Conservation (phyloP, 1,140 invertebrate genomes). For the Chionoecetes opilio region DNA sequence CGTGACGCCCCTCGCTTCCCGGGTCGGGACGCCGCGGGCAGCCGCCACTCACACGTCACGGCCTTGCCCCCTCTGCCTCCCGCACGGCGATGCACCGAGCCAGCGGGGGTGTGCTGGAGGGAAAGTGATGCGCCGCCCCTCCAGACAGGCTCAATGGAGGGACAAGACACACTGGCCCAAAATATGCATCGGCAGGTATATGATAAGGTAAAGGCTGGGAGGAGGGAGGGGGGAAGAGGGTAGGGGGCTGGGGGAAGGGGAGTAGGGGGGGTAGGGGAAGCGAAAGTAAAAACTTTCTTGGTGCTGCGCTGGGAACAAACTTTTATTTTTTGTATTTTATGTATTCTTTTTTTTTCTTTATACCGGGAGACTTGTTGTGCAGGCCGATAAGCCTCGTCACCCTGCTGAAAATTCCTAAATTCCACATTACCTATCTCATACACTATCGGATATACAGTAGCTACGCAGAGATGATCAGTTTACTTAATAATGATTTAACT, state of each 20-base stretch:
- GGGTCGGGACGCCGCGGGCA: background rate
- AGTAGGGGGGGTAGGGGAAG: background rate
- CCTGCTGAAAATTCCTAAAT: no score
- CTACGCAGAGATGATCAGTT: background rate
- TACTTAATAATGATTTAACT: background rate
- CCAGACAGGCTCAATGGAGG: background rate
- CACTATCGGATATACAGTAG: background rate
- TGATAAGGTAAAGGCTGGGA: no score
- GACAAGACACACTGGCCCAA: background rate
- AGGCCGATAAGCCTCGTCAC: background rate
- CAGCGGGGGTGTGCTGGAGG: background rate
- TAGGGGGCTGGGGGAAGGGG: no score
- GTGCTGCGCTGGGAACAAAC: background rate
- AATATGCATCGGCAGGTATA: background rate
- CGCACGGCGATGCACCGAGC: background rate
- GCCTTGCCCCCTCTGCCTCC: background rate
- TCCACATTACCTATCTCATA: no score
- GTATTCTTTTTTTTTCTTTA: no score
- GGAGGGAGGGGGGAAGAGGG: no score
- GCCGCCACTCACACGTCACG: background rate
- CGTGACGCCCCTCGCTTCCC: background rate
- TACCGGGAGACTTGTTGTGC: background rate
- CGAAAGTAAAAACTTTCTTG: background rate
- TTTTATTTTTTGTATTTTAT: no score
- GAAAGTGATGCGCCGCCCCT: background rate